Percentiles rank a stretch among this genome's conserved stretches.
phyloP scores from a whole-genome alignment of 2,888 invertebrate genomes.

The Sinelater perroti region DNA sequence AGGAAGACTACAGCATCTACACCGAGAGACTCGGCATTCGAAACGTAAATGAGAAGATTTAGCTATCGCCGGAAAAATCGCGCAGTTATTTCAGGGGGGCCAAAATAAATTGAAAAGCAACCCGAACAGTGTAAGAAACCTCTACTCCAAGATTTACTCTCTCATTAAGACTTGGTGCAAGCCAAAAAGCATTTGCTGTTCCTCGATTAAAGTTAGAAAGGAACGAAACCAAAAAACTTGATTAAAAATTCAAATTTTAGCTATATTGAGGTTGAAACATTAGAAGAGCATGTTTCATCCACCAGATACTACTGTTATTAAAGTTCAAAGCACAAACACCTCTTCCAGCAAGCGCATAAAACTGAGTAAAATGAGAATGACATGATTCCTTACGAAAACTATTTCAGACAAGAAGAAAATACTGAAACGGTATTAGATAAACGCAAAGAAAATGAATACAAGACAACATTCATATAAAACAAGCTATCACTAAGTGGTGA shows the following conservation, averaged over 20 bases:
- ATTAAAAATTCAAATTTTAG: not conserved
- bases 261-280: not conserved
- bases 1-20: not conserved
- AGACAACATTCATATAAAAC: no score
- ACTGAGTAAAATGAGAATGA: no score
- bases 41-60: conserved; percentile 52
- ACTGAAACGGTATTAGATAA: no score
- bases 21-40: conserved; percentile 25
- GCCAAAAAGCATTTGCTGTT: conserved; percentile 38
- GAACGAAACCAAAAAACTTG: not conserved
- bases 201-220: no score
- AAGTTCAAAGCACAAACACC: not conserved
- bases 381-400: no score
- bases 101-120: conserved; percentile 7
- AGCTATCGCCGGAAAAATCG: conserved; percentile 44
- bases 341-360: no score
- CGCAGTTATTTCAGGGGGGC: conserved; percentile 6
- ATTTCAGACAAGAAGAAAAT: no score
- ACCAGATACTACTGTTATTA: not conserved
- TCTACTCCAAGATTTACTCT: conserved; percentile 49
- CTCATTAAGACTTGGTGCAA: conserved; percentile 43
- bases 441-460: no score
- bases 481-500: no score
- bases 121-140: conserved; percentile 43
- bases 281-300: not conserved